Evolutionary conservation across 2,797 vertebrate species (phyloP).

Genomic region (Peromyscus attwateri): DNA sequence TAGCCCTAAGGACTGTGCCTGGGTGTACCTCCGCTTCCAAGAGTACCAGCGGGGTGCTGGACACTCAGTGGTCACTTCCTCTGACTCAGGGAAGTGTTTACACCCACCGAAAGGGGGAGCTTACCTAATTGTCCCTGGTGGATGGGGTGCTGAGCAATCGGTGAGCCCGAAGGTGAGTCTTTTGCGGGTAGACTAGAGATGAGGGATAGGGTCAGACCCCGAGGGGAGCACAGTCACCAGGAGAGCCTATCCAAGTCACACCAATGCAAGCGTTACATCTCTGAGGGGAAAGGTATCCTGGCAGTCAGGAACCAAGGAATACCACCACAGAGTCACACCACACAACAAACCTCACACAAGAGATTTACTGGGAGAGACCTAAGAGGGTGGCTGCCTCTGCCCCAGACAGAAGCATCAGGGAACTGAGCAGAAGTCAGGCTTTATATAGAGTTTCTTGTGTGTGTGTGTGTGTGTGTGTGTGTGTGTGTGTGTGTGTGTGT

Average conservation of each 20-base stretch:
- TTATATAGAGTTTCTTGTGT: not conserved
- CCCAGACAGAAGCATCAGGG: not conserved
- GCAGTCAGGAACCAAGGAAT: not conserved
- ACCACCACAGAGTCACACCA: not conserved
- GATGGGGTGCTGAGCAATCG: no score
- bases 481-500: no score
- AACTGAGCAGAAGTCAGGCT: not conserved
- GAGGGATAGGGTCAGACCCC: not conserved
- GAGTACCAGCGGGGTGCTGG: no score
- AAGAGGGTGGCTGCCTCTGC: not conserved
- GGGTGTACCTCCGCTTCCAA: no score
- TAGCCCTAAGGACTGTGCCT: no score
- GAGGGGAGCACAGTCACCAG: not conserved
- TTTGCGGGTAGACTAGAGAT: not conserved
- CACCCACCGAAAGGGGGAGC: no score
- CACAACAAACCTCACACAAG: not conserved
- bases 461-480: no score
- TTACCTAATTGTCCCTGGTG: no score
- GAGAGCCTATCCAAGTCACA: not conserved
- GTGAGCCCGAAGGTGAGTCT: not conserved
- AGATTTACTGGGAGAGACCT: not conserved
- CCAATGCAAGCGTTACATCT: not conserved
- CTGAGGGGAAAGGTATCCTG: not conserved
- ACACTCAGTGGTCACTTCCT: no score
- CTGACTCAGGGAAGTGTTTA: no score